phyloP scores from a whole-genome alignment of 1,140 invertebrate species.

The Cryptotermes secundus region DNA sequence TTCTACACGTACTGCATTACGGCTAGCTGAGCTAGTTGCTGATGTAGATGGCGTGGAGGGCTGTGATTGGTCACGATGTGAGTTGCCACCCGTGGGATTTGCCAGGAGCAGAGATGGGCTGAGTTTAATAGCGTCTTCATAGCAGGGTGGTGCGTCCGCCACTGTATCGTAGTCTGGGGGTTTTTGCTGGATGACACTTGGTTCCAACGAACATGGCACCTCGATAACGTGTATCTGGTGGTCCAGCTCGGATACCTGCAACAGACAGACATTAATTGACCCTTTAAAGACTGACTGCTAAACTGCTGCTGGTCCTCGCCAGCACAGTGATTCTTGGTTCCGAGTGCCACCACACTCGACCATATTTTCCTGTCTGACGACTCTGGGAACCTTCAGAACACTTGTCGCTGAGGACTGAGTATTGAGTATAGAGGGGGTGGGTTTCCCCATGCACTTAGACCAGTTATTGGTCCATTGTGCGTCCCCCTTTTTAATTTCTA shows the following conservation, averaged over 20 bases:
- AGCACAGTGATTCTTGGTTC: too few species aligned
- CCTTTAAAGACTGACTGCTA: too few species aligned
- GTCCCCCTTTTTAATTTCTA: too few species aligned
- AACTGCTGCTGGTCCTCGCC: too few species aligned
- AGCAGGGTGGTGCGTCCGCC: conserved; percentile 65
- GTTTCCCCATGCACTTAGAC: too few species aligned
- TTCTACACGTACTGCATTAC: too few species aligned
- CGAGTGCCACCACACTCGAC: too few species aligned
- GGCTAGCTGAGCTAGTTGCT: not conserved
- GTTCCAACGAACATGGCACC: conserved; percentile 42
- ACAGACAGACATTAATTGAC: conserved; percentile 29
- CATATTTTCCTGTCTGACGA: too few species aligned
- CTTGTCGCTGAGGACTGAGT: too few species aligned
- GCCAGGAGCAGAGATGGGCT: conserved; percentile 55
- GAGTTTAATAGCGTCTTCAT: conserved; percentile 72
- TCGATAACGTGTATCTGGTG: conserved; percentile 66
- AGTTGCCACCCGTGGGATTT: conserved; percentile 40
- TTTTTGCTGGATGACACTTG: conserved; percentile 54
- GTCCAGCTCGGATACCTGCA: conserved; percentile 52
- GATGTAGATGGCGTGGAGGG: conserved; percentile 17
- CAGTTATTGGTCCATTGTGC: too few species aligned
- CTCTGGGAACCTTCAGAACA: too few species aligned
- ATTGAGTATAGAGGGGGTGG: too few species aligned
- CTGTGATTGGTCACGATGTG: conserved; percentile 40
- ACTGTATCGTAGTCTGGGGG: conserved; percentile 72